Percentiles rank a stretch among this genome's conserved stretches.
Conservation (phyloP, 2,113 vertebrate genomes). For the Cyanoramphus novaezelandiae region DNA sequence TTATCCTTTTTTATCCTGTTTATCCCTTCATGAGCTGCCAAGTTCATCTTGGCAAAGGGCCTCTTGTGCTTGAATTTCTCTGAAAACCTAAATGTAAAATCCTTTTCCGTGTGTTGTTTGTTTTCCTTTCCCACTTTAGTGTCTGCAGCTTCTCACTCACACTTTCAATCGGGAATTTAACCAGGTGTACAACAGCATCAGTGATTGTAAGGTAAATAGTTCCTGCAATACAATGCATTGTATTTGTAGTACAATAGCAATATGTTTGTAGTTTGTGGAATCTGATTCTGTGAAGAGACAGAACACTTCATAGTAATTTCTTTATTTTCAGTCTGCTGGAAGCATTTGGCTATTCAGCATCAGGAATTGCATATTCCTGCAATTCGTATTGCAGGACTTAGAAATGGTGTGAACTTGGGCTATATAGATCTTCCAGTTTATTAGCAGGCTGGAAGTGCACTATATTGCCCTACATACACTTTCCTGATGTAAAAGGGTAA, state of each 20-base stretch:
- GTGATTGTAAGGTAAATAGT: slow-evolving; percentile 90
- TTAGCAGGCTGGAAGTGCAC: neutral
- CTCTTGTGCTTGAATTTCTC: neutral
- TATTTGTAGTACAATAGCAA: neutral
- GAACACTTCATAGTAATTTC: neutral
- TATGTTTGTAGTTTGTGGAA: neutral
- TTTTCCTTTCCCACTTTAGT: slow-evolving; percentile 70
- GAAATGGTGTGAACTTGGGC: neutral
- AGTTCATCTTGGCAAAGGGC: neutral
- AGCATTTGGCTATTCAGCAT: neutral
- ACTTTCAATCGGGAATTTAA: slow-evolving; percentile 94
- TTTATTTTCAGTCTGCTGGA: neutral
- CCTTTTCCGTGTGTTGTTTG: neutral
- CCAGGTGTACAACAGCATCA: slow-evolving; percentile 93
- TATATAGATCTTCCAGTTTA: neutral
- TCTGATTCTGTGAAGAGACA: neutral
- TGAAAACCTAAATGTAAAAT: neutral
- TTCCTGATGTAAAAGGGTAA: neutral
- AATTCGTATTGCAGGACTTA: neutral
- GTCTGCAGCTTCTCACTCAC: slow-evolving; percentile 94
- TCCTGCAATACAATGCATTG: fast-evolving
- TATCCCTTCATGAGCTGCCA: neutral
- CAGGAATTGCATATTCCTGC: neutral
- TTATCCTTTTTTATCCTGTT: neutral
- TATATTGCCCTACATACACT: neutral